Evolutionary conservation across 2,113 vertebrate species (phyloP), one percentile per base, ranked within the genome.

Genomic region (Uria lomvia): DNA sequence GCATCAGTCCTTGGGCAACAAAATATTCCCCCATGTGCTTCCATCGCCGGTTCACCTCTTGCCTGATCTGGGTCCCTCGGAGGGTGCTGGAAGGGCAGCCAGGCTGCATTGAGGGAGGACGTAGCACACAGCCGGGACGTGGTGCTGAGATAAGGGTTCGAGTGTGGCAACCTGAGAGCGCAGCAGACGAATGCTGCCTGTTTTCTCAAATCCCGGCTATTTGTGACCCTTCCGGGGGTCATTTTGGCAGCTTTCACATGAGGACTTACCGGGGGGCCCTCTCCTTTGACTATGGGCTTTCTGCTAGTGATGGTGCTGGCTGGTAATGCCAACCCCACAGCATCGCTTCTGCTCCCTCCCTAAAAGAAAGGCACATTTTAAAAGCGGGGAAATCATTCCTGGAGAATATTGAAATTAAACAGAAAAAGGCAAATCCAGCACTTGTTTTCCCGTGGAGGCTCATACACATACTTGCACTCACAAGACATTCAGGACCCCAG

Each of bases 21-120:
- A 72, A 91, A 12, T 15, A 22, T 22, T 71, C 29, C 32, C 20
- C 11, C 6, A 4, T 47, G 56, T 38, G 24, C 42, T 43, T 63
- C 84, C 52, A 53, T 20, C 43, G 71, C 55, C 36, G 9, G 5
- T 43, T 72, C 11, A 1, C 32, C 43, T 78, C 40, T 45, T 15
- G 15, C 42, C 38, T 1, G 0, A 12, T 34, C 49, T 36, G 29
- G n/a, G 23, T 71, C 65, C 52, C 49, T 59, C 1, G 0, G 40
- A 38, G 68, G 60, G 0, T 34, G 45, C 79, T 34, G 73, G 32
- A 40, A 15, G 36, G 49, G 42, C 32, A 49, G 34, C 21, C 29
- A 24, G 22, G 22, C n/a, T 42, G 38, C 4, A 1, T 2, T 32
- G 78, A 55, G 32, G 36, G 22, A 22, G 18, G 36, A 30, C 36